Percentiles rank a stretch among this genome's conserved stretches.
phyloP scores from a whole-genome alignment of 2,797 vertebrate genomes.

The Myotis planiceps region DNA sequence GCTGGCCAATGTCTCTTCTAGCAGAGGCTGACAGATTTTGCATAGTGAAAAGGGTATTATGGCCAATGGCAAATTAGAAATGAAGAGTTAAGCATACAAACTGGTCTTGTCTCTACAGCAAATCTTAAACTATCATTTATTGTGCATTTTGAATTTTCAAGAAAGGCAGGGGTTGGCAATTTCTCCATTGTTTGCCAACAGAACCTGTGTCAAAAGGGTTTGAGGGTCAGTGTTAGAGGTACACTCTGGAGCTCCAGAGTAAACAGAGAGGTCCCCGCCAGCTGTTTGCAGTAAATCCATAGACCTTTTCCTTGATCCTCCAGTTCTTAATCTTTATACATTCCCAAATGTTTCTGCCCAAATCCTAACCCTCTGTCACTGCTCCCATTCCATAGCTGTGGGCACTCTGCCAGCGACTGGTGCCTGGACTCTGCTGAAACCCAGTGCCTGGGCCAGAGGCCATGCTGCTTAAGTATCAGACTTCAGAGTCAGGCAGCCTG shows the following conservation, averaged over 20 bases:
- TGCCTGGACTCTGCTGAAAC: background rate
- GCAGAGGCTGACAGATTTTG: background rate
- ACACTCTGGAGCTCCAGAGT: background rate
- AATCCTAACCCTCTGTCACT: background rate
- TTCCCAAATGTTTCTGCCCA: background rate
- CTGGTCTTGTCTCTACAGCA: background rate
- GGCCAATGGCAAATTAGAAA: background rate
- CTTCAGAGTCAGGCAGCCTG: background rate
- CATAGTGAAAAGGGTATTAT: background rate
- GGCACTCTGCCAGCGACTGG: fast-evolving
- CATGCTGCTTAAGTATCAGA: background rate
- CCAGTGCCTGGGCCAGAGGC: fast-evolving
- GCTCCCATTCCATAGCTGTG: background rate
- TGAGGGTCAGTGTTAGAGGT: background rate
- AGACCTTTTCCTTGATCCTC: background rate
- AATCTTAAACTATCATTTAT: background rate
- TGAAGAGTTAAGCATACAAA: background rate
- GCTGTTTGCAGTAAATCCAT: background rate
- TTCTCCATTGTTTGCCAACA: background rate
- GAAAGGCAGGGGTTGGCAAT: background rate
- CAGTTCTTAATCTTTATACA: background rate
- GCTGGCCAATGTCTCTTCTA: background rate
- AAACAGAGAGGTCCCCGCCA: background rate
- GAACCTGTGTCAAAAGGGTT: background rate
- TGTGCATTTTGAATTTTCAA: background rate